Evolutionary conservation across 2,113 vertebrate species (phyloP), one percentile per base, ranked within the genome.

Genomic region (Bubo scandiacus): DNA sequence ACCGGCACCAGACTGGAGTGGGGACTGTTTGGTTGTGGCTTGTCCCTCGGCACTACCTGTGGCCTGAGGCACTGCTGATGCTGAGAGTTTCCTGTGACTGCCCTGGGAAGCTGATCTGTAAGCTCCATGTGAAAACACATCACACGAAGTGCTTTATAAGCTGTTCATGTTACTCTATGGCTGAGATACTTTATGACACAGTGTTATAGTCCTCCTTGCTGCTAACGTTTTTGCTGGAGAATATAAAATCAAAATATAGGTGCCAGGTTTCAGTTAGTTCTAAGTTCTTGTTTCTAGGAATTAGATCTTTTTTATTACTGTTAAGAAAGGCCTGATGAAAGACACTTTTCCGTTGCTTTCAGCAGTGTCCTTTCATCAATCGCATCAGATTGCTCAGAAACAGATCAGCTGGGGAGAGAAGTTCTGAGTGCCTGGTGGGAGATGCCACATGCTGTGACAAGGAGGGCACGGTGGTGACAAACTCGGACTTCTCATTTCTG

Each of bases 1-100:
- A 8, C 21, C 36, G 51, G 51, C 58, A 57, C 22, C 32, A 42
- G 51, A 4, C 18, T 36, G 11, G 42, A 11, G 23, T 10, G 14
- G 38, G 43, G 16, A 15, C 34, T 3, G 15, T 12, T 23, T 2
- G 14, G 45, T 38, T 7, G 2, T 14, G 45, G 27, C 38, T 21
- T 0, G 1, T 34, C n/a, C 57, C 18, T 32, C 1, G 7, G 57
- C 29, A 2, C 42, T 40, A 17, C 59, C 22, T 5, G 47, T 3
- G 8, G 57, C 55, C 21, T 11, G 36, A 10, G 15, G 38, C 29
- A 11, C 55, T 43, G 55, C 23, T 40, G 51, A 9, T 19, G 5
- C 3, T 34, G n/a, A 59, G 40, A 40, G 23, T 29, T 8, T 59
- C 51, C 15, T 3, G 4, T 18, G 34, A 6, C 29, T 57, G 36